A percentile compares a stretch with the other conserved stretches of the same genome.
These are phyloP conservation scores for Auanema freiburgensis DNA, from an alignment of 2,888 invertebrate species.

Conservation along the genomic window DNA sequence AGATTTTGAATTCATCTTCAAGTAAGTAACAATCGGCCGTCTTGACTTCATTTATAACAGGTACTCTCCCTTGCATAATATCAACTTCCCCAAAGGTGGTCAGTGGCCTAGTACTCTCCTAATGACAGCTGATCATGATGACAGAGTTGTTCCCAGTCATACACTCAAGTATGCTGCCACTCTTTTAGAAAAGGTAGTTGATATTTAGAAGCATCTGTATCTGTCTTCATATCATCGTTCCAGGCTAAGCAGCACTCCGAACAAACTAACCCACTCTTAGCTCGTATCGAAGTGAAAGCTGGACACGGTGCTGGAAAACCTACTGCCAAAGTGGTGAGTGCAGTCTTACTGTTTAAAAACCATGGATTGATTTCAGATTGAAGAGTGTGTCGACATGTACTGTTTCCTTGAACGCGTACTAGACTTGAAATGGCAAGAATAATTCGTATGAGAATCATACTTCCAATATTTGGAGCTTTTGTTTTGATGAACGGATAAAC, in stretches of 20 bases:
- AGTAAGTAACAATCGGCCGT: constrained; percentile 70
- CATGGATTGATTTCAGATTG: constrained; percentile 73
- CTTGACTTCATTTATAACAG: constrained; percentile 53
- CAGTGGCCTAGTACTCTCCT: constrained; percentile 90
- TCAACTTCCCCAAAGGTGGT: constrained; percentile 71
- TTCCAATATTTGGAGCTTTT: no score
- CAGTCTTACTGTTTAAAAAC: not conserved
- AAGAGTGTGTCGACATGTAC: constrained; percentile 86
- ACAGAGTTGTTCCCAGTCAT: constrained; percentile 87
- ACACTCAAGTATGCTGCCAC: constrained; percentile 91
- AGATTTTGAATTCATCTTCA: constrained; percentile 81
- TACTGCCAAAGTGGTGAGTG: constrained; percentile 80
- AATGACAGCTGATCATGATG: constrained; percentile 69
- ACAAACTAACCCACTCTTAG: constrained; percentile 67
- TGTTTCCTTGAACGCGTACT: constrained; percentile 80
- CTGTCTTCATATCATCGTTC: constrained; percentile 3
- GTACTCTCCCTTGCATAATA: constrained; percentile 90
- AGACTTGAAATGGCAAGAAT: constrained; percentile 72
- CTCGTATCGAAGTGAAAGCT: constrained; percentile 88
- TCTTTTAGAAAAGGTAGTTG: constrained; percentile 75
- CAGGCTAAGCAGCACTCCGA: constrained; percentile 18
- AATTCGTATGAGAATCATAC: not conserved
- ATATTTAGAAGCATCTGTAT: constrained; percentile 1
- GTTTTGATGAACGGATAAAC: no score
- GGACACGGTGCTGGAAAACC: constrained; percentile 97